A percentile compares a stretch with the other conserved stretches of the same genome.
These are phyloP conservation scores for Pammene fasciana DNA, from an alignment of 2,888 invertebrate genomes.

Conservation along the genomic window DNA sequence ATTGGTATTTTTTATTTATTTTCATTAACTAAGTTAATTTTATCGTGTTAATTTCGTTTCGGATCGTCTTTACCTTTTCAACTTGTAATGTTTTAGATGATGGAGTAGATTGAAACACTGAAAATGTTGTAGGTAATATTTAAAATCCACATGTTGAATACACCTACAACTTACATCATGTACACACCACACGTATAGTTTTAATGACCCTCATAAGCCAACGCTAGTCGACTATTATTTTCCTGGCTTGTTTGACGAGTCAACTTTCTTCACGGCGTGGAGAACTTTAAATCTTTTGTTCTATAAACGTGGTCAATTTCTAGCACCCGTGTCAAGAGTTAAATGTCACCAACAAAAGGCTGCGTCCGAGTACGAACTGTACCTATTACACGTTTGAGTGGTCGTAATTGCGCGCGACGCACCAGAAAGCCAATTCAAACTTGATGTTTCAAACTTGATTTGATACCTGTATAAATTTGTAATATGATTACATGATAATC, in stretches of 20 bases:
- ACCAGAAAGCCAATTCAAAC: background rate
- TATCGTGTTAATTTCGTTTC: too few species aligned
- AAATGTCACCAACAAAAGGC: slow-evolving; percentile 10
- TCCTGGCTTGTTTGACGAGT: background rate
- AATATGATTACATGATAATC: too few species aligned
- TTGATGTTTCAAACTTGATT: too few species aligned
- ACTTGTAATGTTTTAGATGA: too few species aligned
- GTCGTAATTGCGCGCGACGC: slow-evolving; percentile 8
- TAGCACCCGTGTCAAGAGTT: background rate
- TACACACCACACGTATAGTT: background rate
- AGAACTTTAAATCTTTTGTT: slow-evolving; percentile 3
- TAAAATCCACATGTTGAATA: too few species aligned
- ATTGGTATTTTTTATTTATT: too few species aligned
- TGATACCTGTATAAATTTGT: too few species aligned
- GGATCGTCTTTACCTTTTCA: too few species aligned
- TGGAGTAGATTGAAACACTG: too few species aligned
- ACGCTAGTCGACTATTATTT: background rate
- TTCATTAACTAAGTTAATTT: too few species aligned
- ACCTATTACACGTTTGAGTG: slow-evolving; percentile 18
- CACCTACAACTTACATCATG: too few species aligned
- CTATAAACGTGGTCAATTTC: slow-evolving; percentile 1
- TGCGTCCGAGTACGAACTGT: background rate
- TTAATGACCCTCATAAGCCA: background rate
- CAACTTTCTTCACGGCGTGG: background rate
- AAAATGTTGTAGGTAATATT: too few species aligned